Evolutionary conservation across 2,888 invertebrate genomes (phyloP), one percentile per base, ranked within the genome.

Genomic region (Margaritifera margaritifera): DNA sequence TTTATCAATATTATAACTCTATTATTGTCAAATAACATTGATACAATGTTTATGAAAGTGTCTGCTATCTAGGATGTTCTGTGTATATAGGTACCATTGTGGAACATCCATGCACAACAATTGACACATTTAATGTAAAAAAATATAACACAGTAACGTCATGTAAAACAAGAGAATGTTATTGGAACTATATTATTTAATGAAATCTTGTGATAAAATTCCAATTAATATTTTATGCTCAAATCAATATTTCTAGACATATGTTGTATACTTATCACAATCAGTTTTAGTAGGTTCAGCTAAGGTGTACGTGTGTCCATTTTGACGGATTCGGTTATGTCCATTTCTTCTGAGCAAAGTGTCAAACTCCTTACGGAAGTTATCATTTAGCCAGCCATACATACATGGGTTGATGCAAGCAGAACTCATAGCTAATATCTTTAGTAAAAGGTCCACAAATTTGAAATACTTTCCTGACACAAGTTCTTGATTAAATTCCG

Each of bases 381-480:
- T 89, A 68, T 88, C 89, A 71, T 89, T 89, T 18, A 89, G 82
- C 88, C 88, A 89, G 59, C 89, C 89, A 75, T 89, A 89, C 25
- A 89, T 79, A 71, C 88, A 86, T 1, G 89, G 89, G 74, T 89
- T 89, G 62, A 88, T 82, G 69, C 89, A 89, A 50, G 88, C 84
- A n/a, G 88, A 88, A 64, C 87, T 84, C 86, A 87, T 87, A 51
- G 88, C 88, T 64, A 89, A 83, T 57, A 88, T 82, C 75, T 87
- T 88, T 15, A 89, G 78, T 27, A 86, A 63, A 25, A 88, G 67
- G 74, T 89, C 88, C 5, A 83, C 80, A 42, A 88, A 74, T 66
- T 81, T 83, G 64, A 86, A 81, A 74, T 86, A 86, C n/a, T 76
- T 75, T 8, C 83, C 82, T 1, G 74, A 75, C 25, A 86, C 78